Conservation (phyloP, 2,113 vertebrate species). For the Holacanthus passer region DNA sequence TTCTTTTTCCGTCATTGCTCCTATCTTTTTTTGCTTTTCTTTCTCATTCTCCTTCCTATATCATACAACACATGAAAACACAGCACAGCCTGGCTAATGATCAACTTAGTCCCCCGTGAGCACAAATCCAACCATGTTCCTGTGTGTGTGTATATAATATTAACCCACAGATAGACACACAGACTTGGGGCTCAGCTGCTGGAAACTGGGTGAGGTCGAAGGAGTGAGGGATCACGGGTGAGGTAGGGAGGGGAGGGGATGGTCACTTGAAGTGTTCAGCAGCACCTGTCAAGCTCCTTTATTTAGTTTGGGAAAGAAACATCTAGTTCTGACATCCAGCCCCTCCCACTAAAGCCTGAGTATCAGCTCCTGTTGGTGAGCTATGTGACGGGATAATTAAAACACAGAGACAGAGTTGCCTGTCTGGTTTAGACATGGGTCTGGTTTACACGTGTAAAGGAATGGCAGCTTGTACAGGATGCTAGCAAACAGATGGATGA, state of each 20-base stretch:
- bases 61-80: constrained; percentile 33
- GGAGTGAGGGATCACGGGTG: constrained; percentile 34
- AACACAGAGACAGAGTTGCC: background rate
- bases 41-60: background rate
- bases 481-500: background rate
- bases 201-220: constrained; percentile 5
- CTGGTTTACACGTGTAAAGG: background rate
- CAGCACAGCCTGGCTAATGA: constrained; percentile 62
- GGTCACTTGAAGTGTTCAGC: constrained; percentile 40
- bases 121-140: constrained; percentile 6
- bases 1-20: background rate
- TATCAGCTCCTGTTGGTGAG: constrained; percentile 1
- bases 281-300: constrained; percentile 61
- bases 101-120: constrained; percentile 40
- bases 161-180: constrained; percentile 20
- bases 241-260: background rate
- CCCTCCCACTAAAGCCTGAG: constrained; percentile 2
- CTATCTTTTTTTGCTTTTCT: background rate
- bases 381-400: background rate
- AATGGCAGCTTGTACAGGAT: background rate
- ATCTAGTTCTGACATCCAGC: background rate
- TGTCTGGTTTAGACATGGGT: background rate
- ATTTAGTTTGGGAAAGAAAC: constrained; percentile 32
- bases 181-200: constrained; percentile 33
- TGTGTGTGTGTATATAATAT: constrained; percentile 5